Evolutionary conservation across 2,113 vertebrate species (phyloP), one percentile per base, ranked within the genome.

Genomic region (Lasiurus borealis): DNA sequence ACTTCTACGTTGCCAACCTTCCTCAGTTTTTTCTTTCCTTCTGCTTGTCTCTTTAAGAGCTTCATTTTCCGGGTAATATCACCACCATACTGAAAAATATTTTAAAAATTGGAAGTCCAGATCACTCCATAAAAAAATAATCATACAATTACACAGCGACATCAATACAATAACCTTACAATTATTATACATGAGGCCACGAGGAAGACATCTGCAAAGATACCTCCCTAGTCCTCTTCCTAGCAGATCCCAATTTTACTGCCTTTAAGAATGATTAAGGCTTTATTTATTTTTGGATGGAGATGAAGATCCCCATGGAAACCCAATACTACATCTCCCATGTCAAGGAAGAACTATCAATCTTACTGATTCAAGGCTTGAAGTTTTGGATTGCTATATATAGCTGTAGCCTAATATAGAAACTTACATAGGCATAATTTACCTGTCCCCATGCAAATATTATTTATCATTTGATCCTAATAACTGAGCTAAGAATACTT

Each of bases 41-140:
- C 99, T 4, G 99, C 98, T 97, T 99, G 99, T 94, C 98, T 99
- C 98, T 99, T 99, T 95, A 99, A 97, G 69, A 99, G 99, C 96
- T 99, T 99, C 99, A 99, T 99, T 98, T 99, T 99, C 78, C 99
- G 98, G 34, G 99, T 99, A 91, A 99, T 99, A 97, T 99, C 99
- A 18, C 99, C 99, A 90, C 99, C 99, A 36, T 99, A 99, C 99
- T 99, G 90, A 73, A 97, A 88, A 90, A 95, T 71, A 96, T 83
- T 97, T 93, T 50, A 25, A 82, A 91, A 90, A 88, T 29, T 40
- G 1, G 9, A 95, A 95, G 31, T 95, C 18, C 29, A 90, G 69
- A 80, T 90, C 34, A 93, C 15, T 92, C n/a, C 68, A 85, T 0
- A 88, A 50, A 80, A 93, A 78, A 68, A 85, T 31, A 71, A 62